phyloP scores from a whole-genome alignment of 1,140 invertebrate genomes.

The Euschistus heros region DNA sequence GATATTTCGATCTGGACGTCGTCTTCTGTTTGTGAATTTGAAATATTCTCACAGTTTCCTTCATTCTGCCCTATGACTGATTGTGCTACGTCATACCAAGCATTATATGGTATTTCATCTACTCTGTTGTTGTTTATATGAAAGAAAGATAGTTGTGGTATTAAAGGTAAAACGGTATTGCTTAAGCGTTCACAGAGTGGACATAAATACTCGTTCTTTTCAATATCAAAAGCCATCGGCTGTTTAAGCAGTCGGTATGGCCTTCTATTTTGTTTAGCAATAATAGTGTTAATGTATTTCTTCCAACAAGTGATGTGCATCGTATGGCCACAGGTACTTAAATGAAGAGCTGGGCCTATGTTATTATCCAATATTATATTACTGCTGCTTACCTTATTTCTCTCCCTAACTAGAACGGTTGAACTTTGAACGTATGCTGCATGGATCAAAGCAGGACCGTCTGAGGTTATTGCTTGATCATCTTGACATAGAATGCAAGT shows the following conservation, averaged over 20 bases:
- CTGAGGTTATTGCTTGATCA: conserved; percentile 57
- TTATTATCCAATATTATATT: conserved; percentile 44
- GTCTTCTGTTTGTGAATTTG: too few relatives aligned
- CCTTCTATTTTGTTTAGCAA: conserved; percentile 74
- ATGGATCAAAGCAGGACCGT: conserved; percentile 68
- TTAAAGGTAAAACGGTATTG: conserved; percentile 83
- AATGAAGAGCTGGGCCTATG: conserved; percentile 66
- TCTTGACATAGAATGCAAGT: conserved; percentile 97
- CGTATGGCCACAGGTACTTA: conserved; percentile 90
- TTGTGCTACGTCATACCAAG: conserved; percentile 53
- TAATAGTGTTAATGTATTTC: conserved; percentile 79
- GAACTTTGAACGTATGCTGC: conserved; percentile 90
- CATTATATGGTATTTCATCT: conserved; percentile 43
- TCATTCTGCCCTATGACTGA: too few relatives aligned
- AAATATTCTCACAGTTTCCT: too few relatives aligned
- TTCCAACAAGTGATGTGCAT: conserved; percentile 95
- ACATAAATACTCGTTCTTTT: conserved; percentile 90
- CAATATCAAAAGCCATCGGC: conserved; percentile 77
- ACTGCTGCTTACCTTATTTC: conserved; percentile 29
- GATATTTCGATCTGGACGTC: too few relatives aligned
- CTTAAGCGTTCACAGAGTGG: conserved; percentile 92
- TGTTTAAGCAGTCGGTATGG: conserved; percentile 65
- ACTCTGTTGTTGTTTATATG: conserved; percentile 28
- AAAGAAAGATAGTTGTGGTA: conserved; percentile 55
- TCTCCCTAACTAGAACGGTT: conserved; percentile 54